These are phyloP conservation scores for Macrobrachium nipponense DNA, from an alignment of 1,140 invertebrate species.

Conservation along the genomic window DNA sequence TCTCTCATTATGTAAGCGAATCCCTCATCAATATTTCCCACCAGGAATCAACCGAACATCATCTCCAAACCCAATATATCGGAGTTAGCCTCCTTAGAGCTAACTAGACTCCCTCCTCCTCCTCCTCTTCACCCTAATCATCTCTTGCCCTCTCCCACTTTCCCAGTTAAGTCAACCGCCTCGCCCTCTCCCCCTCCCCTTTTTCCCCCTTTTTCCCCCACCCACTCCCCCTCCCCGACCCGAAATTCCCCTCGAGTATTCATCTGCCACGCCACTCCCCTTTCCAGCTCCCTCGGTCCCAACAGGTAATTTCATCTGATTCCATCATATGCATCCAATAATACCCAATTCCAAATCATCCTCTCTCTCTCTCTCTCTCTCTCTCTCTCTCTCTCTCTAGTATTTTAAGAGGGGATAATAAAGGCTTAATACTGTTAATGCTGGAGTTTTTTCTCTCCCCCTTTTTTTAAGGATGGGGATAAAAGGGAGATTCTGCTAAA, in stretches of 20 bases:
- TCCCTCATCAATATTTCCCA: conserved; percentile 12
- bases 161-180: conserved; percentile 3
- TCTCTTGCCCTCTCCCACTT: conserved; percentile 5
- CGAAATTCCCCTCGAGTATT: background rate
- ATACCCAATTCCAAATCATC: too few relatives aligned
- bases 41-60: too few relatives aligned
- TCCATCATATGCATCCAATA: too few relatives aligned
- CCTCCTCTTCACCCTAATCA: too few relatives aligned
- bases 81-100: too few relatives aligned
- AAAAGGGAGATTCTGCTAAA: too few relatives aligned
- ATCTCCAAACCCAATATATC: too few relatives aligned
- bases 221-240: background rate
- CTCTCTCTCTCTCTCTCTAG: conserved; percentile 8
- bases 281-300: conserved; percentile 6
- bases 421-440: conserved; percentile 12
- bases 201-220: conserved; percentile 6
- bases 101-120: background rate
- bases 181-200: conserved; percentile 5
- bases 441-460: too few relatives aligned
- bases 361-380: background rate
- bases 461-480: too few relatives aligned
- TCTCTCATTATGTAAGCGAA: conserved; percentile 1
- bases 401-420: background rate
- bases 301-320: too few relatives aligned
- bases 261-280: background rate